phyloP scores from a whole-genome alignment of 1,140 invertebrate genomes.

The Hestina assimilis region DNA sequence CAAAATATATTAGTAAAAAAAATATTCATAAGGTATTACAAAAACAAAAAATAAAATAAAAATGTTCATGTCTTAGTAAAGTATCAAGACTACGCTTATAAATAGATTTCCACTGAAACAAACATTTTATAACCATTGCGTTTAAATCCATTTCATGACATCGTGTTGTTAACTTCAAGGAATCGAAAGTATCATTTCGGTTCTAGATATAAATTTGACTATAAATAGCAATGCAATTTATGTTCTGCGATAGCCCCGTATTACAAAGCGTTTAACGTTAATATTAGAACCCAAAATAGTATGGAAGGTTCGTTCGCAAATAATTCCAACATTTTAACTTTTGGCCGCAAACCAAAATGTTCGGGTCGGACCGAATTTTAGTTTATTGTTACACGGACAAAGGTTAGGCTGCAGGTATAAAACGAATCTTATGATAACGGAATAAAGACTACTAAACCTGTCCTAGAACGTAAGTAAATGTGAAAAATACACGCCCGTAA shows the following conservation, averaged over 20 bases:
- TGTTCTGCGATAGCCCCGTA: neutral
- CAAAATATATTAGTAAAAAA: too few species aligned
- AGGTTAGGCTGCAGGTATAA: neutral
- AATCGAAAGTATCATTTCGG: too few species aligned
- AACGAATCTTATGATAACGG: neutral
- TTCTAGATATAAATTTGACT: too few species aligned
- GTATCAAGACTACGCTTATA: too few species aligned
- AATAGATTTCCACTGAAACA: too few species aligned
- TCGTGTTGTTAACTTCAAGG: too few species aligned
- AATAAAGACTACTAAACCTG: neutral
- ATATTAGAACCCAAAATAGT: conserved; percentile 3
- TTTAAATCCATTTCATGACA: too few species aligned
- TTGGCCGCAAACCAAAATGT: conserved; percentile 21
- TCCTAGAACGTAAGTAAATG: neutral
- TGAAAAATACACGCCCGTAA: neutral
- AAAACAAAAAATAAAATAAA: too few species aligned
- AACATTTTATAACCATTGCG: too few species aligned
- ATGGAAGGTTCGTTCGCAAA: conserved; percentile 6
- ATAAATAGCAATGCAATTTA: neutral
- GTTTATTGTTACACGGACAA: conserved; percentile 7
- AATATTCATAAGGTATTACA: too few species aligned
- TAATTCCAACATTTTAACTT: conserved; percentile 22
- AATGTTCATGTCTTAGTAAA: too few species aligned
- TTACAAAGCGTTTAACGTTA: neutral
- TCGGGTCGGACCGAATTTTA: conserved; percentile 8